phyloP scores from a whole-genome alignment of 2,888 invertebrate species.

The Euplagia quadripunctaria region DNA sequence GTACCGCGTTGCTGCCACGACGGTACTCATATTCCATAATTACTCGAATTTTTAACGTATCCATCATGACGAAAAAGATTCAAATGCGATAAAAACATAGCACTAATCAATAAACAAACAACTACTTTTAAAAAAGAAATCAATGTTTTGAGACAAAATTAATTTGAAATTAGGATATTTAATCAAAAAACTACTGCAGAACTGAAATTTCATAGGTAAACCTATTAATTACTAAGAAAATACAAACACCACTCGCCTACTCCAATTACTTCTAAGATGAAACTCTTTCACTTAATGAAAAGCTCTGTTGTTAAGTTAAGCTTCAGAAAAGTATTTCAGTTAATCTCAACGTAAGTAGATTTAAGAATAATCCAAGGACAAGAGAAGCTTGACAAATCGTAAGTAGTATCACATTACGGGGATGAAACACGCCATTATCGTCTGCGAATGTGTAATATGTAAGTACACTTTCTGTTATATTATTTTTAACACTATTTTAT shows the following conservation, averaged over 20 bases:
- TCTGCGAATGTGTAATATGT: not conserved
- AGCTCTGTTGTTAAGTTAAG: not conserved
- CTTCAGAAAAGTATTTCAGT: not conserved
- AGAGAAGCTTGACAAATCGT: not conserved
- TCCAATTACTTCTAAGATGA: not conserved
- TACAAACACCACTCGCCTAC: not conserved
- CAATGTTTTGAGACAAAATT: no score
- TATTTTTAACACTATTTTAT: no score
- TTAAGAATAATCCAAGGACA: not conserved
- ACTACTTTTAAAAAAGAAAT: no score
- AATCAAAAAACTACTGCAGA: no score
- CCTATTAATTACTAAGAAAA: not conserved
- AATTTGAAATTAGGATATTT: no score
- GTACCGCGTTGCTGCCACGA: no score
- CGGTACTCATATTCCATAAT: no score
- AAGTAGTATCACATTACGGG: not conserved
- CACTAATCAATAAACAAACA: no score
- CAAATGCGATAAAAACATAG: no score
- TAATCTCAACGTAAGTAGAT: conserved; percentile 1
- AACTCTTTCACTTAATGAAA: conserved; percentile 6
- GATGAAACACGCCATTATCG: not conserved
- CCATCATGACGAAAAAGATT: no score
- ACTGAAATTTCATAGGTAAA: no score
- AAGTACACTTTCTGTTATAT: not conserved
- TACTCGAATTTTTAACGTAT: no score